Evolutionary conservation across 92 coral and sea anemone genomes (phyloP), one percentile per base, ranked within the genome.

Genomic region (Paragorgia papillata): DNA sequence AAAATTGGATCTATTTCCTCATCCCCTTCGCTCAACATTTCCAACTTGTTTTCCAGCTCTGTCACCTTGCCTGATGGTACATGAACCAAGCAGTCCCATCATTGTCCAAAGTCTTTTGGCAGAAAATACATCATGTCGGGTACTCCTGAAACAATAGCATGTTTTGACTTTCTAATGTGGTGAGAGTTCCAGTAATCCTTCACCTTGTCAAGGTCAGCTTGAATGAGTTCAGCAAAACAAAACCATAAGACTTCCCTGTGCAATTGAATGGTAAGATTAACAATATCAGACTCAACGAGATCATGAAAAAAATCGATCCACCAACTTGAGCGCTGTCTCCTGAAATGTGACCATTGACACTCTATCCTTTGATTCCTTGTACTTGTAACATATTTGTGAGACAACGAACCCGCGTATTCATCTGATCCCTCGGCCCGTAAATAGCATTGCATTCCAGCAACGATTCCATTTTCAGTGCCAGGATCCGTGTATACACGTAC

Each of bases 71-170:
- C 79, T 18, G 73, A 57, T 10, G 82, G 66, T 46, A 85, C 79
- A 53, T 57, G 86, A 7, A 44, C 48, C 73, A 85, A 70, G 66
- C 89, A 76, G 62, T 84, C n/a, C n/a, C n/a, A 83, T 24, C 63
- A 53, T 29, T 61, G 40, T 50, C 86, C 84, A 39, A 62, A 86
- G 31, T 82, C 79, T 43, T 86, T 87, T 35, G 90, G 87, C 68
- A 86, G 46, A 65, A 82, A 82, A 55, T 76, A 86, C 87, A 86
- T 86, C n/a, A 86, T 84, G 37, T 86, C 87, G 26, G 87, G 90
- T 39, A 83, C 80, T 43, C 90, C 87, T 24, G 84, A 64, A 22
- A 79, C 71, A 51, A 69, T 71, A 35, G 84, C 83, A 75, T 88
- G 69, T 60, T 71, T 80, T 37, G 92, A 84, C 79, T 88, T 88